Base-by-base conservation (phyloP, 2,888 invertebrate species). In the Dryobotodes eremita region DNA sequence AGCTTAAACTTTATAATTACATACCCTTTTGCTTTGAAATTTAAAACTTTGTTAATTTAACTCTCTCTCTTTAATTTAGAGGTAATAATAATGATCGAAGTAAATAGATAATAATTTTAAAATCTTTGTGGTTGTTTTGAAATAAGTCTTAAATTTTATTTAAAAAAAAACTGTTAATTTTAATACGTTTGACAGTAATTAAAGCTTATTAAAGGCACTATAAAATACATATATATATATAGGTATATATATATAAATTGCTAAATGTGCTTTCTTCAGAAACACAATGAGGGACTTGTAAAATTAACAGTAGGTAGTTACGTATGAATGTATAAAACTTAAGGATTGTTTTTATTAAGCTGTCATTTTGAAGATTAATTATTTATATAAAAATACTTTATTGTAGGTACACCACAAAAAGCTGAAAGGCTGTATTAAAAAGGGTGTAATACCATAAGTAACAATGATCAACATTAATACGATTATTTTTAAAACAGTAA, bases 1-100 rank as follows among this genome's bases (percentile, higher is more conserved):
- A 77, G 75, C 75, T 77, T 64, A 87, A 88, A 88, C 88, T 88
- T 89, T 86, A 84, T 89, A 88, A 88, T 88, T 88, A 87, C 88
- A 86, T 82, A 80, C 88, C 79, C 83, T 87, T 85, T 80, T 74
- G 86, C 88, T 88, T 89, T 84, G 84, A 84, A 86, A 86, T 77
- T 87, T 79, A 64, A 80, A 89, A 89, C 88, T 89, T 87, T 81
- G 73, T 87, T 82, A 82, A 88, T 87, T 85, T 86, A 74, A 81
- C 71, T 80, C n/a, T n/a, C n/a, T n/a, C n/a, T n/a, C n/a, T n/a
- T 77, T 78, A 80, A 77, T 75, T 31, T 76, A 77, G 85, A 79
- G 72, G 83, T 81, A 74, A 72, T 69, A 80, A 80, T 87, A 87
- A 86, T 85, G 80, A 84, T 82, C 55, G 85, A 76, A 80, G 74